Evolutionary conservation across 2,888 invertebrate species (phyloP).

Genomic region (Tetragonisca angustula): DNA sequence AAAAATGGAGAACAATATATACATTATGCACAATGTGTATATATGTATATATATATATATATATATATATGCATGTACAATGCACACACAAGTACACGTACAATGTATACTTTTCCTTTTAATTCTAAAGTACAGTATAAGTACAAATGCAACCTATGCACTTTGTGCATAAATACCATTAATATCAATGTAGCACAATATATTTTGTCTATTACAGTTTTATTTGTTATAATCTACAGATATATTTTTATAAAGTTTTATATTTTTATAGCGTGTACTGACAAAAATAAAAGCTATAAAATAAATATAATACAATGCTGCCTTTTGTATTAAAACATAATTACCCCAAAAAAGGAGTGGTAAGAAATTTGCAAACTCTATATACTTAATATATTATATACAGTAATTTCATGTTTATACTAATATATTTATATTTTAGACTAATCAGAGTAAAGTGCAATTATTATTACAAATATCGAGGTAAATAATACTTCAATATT

Average conservation of each 20-base stretch:
- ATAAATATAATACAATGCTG: conserved; percentile 38
- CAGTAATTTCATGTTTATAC: not conserved
- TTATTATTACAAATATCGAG: conserved; percentile 44
- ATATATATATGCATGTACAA: not conserved
- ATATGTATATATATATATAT: not conserved
- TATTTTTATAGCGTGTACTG: not conserved
- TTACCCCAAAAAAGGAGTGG: conserved; percentile 26
- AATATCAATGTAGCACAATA: not conserved
- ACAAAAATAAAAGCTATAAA: not conserved
- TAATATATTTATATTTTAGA: conserved; percentile 36
- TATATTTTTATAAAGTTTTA: conserved; percentile 10
- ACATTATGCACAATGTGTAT: not conserved
- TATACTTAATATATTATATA: not conserved
- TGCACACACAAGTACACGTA: not conserved
- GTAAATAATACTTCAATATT: conserved; percentile 36
- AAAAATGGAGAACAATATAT: not conserved
- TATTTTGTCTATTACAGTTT: not conserved
- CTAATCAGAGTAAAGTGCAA: conserved; percentile 19
- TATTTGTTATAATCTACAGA: not conserved
- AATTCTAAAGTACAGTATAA: too few relatives aligned
- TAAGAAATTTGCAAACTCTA: conserved; percentile 24
- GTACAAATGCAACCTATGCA: too few relatives aligned
- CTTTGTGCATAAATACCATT: not conserved
- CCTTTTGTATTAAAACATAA: conserved; percentile 11
- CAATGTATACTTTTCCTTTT: too few relatives aligned